These are phyloP conservation scores for Geodia barretti DNA, from an alignment of 37 sponge, comb jelly and placozoan species.

Conservation along the genomic window DNA sequence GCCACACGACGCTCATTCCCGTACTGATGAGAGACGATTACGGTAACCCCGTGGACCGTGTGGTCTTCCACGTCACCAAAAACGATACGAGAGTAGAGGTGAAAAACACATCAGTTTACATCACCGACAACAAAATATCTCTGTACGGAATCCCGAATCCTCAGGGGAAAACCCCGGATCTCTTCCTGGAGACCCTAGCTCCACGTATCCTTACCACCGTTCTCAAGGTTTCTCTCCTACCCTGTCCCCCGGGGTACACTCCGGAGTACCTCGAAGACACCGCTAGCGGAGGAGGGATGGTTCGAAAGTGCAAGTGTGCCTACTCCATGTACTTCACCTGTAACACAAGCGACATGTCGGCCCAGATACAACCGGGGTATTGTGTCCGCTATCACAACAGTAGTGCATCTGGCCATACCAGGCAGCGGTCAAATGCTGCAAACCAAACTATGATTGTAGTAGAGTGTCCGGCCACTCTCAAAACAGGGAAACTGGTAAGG, in stretches of 20 bases:
- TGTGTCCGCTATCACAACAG: not conserved
- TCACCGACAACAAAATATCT: conserved; percentile 4
- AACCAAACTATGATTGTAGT: not conserved
- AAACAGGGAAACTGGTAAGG: not conserved
- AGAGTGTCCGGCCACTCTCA: conserved; percentile 10
- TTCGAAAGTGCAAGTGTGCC: not conserved
- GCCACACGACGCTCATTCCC: not conserved
- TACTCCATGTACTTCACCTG: not conserved
- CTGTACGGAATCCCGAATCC: conserved; percentile 4
- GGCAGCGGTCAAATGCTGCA: too few species aligned
- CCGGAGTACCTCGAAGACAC: not conserved
- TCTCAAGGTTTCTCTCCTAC: not conserved
- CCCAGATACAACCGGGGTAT: not conserved
- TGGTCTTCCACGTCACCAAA: not conserved
- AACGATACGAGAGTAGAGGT: not conserved
- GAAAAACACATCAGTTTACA: not conserved
- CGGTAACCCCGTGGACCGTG: not conserved
- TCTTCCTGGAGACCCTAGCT: conserved; percentile 27
- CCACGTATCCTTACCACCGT: conserved; percentile 19
- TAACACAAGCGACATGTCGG: not conserved
- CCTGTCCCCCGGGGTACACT: conserved; percentile 40
- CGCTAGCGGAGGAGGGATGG: not conserved
- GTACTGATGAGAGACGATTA: conserved; percentile 11
- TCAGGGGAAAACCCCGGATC: not conserved
- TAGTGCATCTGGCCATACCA: not conserved